Base-by-base conservation (phyloP, 1,140 invertebrate genomes). In the Drosophila suzukii region DNA sequence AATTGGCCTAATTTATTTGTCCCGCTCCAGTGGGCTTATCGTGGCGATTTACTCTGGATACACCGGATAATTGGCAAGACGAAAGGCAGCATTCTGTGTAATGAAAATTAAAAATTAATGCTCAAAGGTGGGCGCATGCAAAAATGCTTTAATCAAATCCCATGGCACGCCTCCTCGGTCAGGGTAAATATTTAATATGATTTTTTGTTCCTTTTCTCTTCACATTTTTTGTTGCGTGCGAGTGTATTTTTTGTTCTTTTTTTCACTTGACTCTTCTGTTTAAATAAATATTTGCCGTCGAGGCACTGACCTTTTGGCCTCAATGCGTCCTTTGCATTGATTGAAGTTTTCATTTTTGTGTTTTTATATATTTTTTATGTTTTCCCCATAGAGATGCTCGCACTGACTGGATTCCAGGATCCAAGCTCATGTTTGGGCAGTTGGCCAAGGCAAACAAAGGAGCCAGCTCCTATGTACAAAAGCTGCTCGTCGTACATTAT, bases 1-100 rank as follows among this genome's bases (percentile, higher is more conserved):
- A 84, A 89, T 89, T 84, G 77, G 38, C 50, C 47, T 81, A 89
- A 89, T 89, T 75, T 77, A 82, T 84, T 84, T 79, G 50, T 55
- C 67, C 65, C 56, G 54, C 60, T 62, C 50, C 30, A 54, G 53
- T 47, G 58, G 44, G 49, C 65, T 32, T n/a, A 24, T n/a, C 24
- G 4, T 50, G 15, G 15, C 13, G 2, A 63, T 70, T 46, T 62
- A 68, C 63, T 13, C 32, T 32, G 32, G 8, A 43, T 12, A 20
- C 11, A 6, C 53, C 47, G n/a, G 36, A 56, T 86, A 86, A 86
- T 86, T 81, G 75, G 44, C 60, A 47, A 27, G 62, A 20, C 17
- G 12, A 36, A 55, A 1, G 41, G 39, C 50, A 43, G 15, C 24
- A 15, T 44, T 55, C 47, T 44, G 54, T 55, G 75, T 54, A 78